phyloP scores from a whole-genome alignment of 2,888 invertebrate genomes.

The Xanthostigma xanthostigma region DNA sequence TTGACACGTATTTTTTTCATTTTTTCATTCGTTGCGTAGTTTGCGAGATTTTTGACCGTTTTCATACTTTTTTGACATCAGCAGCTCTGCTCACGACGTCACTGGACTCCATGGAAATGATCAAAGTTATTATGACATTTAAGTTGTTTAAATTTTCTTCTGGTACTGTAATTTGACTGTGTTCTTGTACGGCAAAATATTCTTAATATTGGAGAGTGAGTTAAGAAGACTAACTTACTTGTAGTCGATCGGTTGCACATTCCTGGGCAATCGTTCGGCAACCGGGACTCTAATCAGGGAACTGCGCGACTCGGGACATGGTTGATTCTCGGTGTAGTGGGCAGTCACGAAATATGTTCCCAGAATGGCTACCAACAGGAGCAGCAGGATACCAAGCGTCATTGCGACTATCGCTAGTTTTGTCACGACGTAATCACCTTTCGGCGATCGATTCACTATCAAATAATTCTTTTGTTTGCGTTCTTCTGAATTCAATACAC shows the following conservation, averaged over 20 bases:
- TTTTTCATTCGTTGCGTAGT: too few species aligned
- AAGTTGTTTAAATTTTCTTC: too few species aligned
- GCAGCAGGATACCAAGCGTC: slow-evolving; percentile 23
- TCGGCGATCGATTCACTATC: slow-evolving; percentile 22
- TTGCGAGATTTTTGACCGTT: too few species aligned
- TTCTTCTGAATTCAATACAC: slow-evolving; percentile 26
- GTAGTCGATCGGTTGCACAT: slow-evolving; percentile 22
- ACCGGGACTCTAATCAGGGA: not conserved
- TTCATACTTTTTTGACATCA: too few species aligned
- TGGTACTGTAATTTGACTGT: too few species aligned
- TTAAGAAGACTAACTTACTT: slow-evolving; percentile 17
- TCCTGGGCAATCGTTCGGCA: slow-evolving; percentile 22
- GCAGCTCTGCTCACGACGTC: too few species aligned
- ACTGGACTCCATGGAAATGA: too few species aligned
- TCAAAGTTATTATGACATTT: too few species aligned
- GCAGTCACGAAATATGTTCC: slow-evolving; percentile 23
- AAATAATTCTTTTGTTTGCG: slow-evolving; percentile 25
- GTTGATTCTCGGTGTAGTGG: not conserved
- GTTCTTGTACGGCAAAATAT: too few species aligned
- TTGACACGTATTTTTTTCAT: too few species aligned
- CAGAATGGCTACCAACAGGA: slow-evolving; percentile 24
- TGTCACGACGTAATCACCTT: slow-evolving; percentile 22
- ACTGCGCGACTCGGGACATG: not conserved
- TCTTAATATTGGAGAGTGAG: not conserved
- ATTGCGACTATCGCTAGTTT: slow-evolving; percentile 24